Evolutionary conservation across 2,797 vertebrate genomes (phyloP), one percentile per base, ranked within the genome.

Genomic region (Lindbergichthys nudifrons): DNA sequence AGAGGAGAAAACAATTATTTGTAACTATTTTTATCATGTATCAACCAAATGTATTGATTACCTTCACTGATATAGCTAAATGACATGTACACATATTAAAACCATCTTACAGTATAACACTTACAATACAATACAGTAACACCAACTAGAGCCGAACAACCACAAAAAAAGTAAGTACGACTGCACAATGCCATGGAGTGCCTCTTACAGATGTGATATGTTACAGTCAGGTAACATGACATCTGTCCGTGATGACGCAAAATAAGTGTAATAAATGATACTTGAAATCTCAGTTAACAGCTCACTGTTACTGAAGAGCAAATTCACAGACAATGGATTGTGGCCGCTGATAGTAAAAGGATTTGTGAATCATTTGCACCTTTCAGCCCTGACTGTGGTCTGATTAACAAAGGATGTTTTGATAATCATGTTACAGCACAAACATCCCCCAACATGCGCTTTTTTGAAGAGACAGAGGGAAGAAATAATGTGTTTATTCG

Each of bases 221-320:
- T 41, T 19, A 6, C 12, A 12, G 30, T 61, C 1, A 1, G 32
- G 11, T 15, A 45, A 56, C 14, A 57, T 41, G 14, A 26, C 63
- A 19, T 41, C 65, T 48, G 26, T 53, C 53, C 32, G 32, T 42
- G 21, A 63, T 19, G 65, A 58, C 7, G 0, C 16, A 8, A 23
- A n/a, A 56, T 59, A 10, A 50, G 13, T 12, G 50, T 65, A 21
- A 47, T 77, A 36, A 36, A 36, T 52, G 26, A 51, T 42, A 16
- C 26, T 53, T 26, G 36, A 61, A 46, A 58, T 32, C 13, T 70
- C 4, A 19, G 21, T 60, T 61, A 32, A 52, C 52, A 39, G 13
- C 48, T 61, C 3, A 8, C 36, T 45, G 32, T 65, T 21, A 58
- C 41, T 41, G 46, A 32, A 32, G 32, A 32, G 5, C 32, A 8